Evolutionary conservation across 2,113 vertebrate genomes (phyloP).

Genomic region (Hystrix brachyura): DNA sequence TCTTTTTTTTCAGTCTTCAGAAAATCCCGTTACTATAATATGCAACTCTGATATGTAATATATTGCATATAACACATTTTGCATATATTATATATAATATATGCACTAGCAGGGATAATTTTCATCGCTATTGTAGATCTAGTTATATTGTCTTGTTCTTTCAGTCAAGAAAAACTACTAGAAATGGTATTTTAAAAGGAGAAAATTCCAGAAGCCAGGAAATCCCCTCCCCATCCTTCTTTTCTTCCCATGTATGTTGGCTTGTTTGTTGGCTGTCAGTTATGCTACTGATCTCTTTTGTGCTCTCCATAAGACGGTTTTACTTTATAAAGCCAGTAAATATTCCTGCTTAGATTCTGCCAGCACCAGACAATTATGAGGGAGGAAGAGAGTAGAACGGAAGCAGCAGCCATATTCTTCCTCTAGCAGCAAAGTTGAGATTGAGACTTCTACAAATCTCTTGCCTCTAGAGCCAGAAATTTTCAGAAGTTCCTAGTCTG

Average conservation of each 20-base stretch:
- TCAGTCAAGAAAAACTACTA: background rate
- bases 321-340: background rate
- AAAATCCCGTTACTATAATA: background rate
- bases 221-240: background rate
- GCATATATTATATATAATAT: no score
- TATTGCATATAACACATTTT: no score
- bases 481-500: background rate
- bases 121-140: background rate
- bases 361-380: background rate
- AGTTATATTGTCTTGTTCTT: conserved; percentile 4
- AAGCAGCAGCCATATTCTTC: background rate
- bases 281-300: background rate
- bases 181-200: background rate
- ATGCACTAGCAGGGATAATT: background rate
- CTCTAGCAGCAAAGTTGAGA: background rate
- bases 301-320: background rate
- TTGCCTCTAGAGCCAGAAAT: background rate
- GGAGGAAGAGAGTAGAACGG: background rate
- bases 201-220: conserved; percentile 26
- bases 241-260: background rate
- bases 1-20: background rate
- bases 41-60: background rate
- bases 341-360: background rate
- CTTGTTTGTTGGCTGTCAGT: background rate
- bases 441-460: background rate